A percentile compares a stretch with the other conserved stretches of the same genome.
Conservation (phyloP, 2,113 vertebrate species). For the Balaenoptera acutorostrata region DNA sequence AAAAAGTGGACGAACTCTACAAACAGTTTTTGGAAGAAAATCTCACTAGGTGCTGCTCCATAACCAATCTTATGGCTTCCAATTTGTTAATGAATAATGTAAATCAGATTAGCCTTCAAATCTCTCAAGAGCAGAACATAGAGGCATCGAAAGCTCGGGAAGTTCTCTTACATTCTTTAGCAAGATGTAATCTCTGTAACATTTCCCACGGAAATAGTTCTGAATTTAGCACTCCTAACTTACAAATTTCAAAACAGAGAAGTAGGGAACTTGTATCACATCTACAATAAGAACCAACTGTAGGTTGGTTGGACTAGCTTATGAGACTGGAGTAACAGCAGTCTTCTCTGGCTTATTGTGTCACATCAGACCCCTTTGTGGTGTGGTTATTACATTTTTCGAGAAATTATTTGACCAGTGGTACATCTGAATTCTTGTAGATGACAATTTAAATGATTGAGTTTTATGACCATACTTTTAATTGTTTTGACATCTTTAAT, state of each 20-base stretch:
- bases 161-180: conserved; percentile 75
- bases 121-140: conserved; percentile 79
- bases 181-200: conserved; percentile 64
- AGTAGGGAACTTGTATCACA: neutral
- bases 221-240: conserved; percentile 86
- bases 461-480: neutral
- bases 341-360: neutral
- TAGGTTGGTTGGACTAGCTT: neutral
- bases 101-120: conserved; percentile 77
- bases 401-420: conserved; percentile 14
- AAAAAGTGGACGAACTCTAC: conserved; percentile 89
- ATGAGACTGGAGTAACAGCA: neutral
- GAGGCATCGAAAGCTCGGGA: conserved; percentile 69
- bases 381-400: neutral
- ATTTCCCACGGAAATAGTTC: conserved; percentile 77
- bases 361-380: neutral
- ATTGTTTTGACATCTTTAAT: neutral
- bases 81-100: conserved; percentile 81
- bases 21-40: conserved; percentile 90
- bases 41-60: conserved; percentile 83
- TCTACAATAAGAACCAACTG: neutral
- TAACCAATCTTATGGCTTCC: conserved; percentile 81
- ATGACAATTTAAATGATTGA: neutral
- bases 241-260: conserved; percentile 85
- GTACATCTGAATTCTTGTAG: neutral